Evolutionary conservation across 53 echinoderm and acorn worm species (phyloP), one percentile per base, ranked within the genome.

Genomic region (Paelopatides confundens): DNA sequence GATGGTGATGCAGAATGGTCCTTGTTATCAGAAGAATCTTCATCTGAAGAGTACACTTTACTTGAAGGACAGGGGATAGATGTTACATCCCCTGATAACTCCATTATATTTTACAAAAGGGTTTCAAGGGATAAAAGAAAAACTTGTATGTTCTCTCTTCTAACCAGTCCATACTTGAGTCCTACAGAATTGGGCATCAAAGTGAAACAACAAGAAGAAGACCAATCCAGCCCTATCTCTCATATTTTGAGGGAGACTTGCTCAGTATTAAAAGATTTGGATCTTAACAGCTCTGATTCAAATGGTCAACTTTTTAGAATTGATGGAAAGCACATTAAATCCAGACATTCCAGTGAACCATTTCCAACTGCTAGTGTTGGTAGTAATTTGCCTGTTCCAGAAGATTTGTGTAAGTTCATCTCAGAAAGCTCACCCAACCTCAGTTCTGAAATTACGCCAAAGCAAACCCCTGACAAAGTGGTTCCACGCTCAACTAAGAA

Each of bases 31-130:
- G 17, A 81, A 24, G 35, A 11, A n/a, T 9, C 12, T 34, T 79
- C 82, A 15, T 66, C 69, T 24, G 34, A 47, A 62, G 78, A 86
- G 6, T 66, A 76, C n/a, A n/a, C n/a, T 7, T 40, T 74, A 32
- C 86, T 85, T 23, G 85, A 79, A 3, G 84, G 52, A 8, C 86
- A 91, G 28, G 96, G 96, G 53, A 65, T 96, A 33, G 96, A 96
- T 63, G 88, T 96, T 24, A 96, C 96, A 12, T 95, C 95, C 11
- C 96, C 96, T 29, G 96, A 96, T 36, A 91, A 96, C 40, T 86
- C 93, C 1, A 3, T 90, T 27, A 18, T 91, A 7, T 96, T 94
- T 35, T 9, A 27, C 30, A 77, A 77, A 31, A 77, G 77, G 37
- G 27, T 43, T 12, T 77, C 77, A 10, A 77, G 77, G n/a, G 77